Evolutionary conservation across 2,113 vertebrate genomes (phyloP).

Genomic region (Syngnathus floridae): DNA sequence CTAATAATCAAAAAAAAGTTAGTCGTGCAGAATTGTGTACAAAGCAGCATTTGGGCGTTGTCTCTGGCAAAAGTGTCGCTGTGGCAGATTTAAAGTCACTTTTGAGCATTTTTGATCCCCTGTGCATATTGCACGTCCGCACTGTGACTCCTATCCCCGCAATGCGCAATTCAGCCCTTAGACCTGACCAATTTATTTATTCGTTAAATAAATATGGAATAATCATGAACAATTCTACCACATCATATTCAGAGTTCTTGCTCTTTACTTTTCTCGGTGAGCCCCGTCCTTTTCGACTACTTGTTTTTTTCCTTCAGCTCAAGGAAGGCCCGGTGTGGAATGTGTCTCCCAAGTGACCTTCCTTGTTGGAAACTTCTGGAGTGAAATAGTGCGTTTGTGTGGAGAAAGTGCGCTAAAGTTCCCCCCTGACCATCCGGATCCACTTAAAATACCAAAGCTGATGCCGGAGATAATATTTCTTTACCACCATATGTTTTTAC

Average conservation of each 20-base stretch:
- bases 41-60: conserved; percentile 54
- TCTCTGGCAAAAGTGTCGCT: conserved; percentile 37
- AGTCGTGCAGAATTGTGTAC: background rate
- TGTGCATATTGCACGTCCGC: conserved; percentile 8
- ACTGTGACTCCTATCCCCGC: conserved; percentile 31
- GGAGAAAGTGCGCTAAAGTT: conserved; percentile 7
- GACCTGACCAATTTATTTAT: background rate
- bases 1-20: background rate
- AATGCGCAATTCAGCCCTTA: conserved; percentile 29
- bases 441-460: conserved; percentile 37
- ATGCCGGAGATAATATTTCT: conserved; percentile 15
- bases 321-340: background rate
- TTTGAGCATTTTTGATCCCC: conserved; percentile 7
- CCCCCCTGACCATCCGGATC: conserved; percentile 29
- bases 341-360: background rate
- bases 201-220: background rate
- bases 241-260: background rate
- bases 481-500: background rate
- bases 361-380: conserved; percentile 4
- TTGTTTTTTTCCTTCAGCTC: fast-evolving
- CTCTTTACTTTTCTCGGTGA: background rate
- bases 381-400: conserved; percentile 3
- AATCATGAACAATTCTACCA: too few relatives aligned
- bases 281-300: too few relatives aligned
- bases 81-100: conserved; percentile 33